phyloP scores from a whole-genome alignment of 2,888 invertebrate genomes.

The Cosmopolites sordidus region DNA sequence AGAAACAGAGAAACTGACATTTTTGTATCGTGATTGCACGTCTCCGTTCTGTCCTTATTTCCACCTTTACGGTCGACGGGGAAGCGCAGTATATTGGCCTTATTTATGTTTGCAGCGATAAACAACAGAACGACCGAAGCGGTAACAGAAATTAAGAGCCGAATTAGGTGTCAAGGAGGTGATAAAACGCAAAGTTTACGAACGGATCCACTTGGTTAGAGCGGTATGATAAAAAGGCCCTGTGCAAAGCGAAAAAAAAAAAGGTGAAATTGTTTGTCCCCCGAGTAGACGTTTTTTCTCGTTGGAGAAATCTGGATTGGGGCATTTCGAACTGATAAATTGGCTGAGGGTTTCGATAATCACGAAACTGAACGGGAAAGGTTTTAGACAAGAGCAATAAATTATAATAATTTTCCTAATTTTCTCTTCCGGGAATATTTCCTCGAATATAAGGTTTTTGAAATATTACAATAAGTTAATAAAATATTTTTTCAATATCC shows the following conservation, averaged over 20 bases:
- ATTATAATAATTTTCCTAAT: too few relatives aligned
- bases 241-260: constrained; percentile 6
- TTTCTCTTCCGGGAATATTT: too few relatives aligned
- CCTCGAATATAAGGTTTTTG: too few relatives aligned
- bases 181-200: constrained; percentile 25
- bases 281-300: constrained; percentile 10
- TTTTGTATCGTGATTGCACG: too few relatives aligned
- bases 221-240: constrained; percentile 12
- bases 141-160: constrained; percentile 26
- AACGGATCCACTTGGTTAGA: constrained; percentile 18
- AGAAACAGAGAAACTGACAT: too few relatives aligned
- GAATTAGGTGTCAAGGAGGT: constrained; percentile 24
- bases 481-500: too few relatives aligned
- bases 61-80: too few relatives aligned
- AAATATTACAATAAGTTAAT: too few relatives aligned
- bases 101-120: constrained; percentile 21
- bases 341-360: neutral
- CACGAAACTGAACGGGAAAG: neutral
- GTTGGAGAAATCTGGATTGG: neutral
- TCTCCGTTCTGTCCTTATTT: too few relatives aligned
- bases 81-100: neutral
- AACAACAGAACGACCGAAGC: constrained; percentile 19
- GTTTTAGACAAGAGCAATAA: neutral
- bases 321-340: neutral
- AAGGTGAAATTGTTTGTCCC: constrained; percentile 16